A percentile compares a stretch with the other conserved stretches of the same genome.
Evolutionary conservation across 2,113 vertebrate species (phyloP).

Genomic region (Thinocorus orbignyianus): DNA sequence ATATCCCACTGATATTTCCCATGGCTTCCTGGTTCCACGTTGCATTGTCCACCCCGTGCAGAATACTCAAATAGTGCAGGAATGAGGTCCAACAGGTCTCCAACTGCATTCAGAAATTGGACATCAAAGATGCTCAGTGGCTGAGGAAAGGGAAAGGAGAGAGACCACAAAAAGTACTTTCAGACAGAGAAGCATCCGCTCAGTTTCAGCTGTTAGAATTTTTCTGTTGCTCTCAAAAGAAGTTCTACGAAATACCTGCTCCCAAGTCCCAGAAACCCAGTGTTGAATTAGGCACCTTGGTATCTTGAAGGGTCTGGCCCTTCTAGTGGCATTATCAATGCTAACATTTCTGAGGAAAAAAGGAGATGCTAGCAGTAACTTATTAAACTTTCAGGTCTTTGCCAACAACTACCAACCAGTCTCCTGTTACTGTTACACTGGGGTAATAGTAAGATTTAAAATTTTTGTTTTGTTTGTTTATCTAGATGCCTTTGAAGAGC

Average conservation of each 20-base stretch:
- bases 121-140: slow-evolving; percentile 82
- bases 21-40: background rate
- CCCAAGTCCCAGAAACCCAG: background rate
- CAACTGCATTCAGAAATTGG: slow-evolving; percentile 85
- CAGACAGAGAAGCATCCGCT: background rate
- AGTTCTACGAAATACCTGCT: background rate
- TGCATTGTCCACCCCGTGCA: background rate
- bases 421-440: background rate
- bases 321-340: background rate
- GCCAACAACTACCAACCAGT: background rate
- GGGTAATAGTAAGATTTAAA: background rate
- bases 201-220: background rate
- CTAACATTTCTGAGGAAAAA: background rate
- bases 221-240: background rate
- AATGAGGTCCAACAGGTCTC: slow-evolving; percentile 91
- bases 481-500: background rate
- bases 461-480: background rate
- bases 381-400: background rate
- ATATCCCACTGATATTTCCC: slow-evolving; percentile 77
- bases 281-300: background rate
- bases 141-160: slow-evolving; percentile 61
- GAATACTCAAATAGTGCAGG: slow-evolving; percentile 75
- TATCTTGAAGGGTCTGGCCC: background rate
- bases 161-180: background rate
- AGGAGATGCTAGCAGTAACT: background rate